Evolutionary conservation across 2,797 vertebrate species (phyloP).

Genomic region (Dendrocincla tyrannina): DNA sequence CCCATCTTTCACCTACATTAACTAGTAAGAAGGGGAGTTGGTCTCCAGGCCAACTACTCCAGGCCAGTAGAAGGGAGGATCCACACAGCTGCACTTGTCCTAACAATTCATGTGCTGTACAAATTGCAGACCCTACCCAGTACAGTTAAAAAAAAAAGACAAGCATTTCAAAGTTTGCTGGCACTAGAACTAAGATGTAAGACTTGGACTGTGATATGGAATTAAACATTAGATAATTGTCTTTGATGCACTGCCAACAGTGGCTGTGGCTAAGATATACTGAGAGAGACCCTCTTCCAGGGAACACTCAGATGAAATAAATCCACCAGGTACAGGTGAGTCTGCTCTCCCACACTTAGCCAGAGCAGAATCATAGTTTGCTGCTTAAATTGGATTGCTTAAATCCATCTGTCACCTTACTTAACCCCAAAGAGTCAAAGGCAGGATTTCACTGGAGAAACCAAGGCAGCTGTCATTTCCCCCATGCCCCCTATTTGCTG

Average conservation of each 20-base stretch:
- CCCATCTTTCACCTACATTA: not conserved
- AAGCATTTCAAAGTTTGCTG: not conserved
- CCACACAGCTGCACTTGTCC: not conserved
- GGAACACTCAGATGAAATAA: not conserved
- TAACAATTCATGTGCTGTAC: not conserved
- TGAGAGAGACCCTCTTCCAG: not conserved
- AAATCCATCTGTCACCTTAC: fast-evolving
- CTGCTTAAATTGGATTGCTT: not conserved
- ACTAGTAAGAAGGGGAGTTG: not conserved
- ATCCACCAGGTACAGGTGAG: not conserved
- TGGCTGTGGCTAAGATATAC: not conserved
- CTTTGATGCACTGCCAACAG: not conserved
- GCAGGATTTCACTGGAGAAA: not conserved
- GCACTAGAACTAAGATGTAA: not conserved
- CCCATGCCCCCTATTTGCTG: not conserved
- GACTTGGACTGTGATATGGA: fast-evolving
- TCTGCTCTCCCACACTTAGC: not conserved
- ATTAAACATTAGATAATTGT: not conserved
- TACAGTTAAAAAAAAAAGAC: not conserved
- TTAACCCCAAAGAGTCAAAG: not conserved
- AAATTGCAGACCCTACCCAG: not conserved
- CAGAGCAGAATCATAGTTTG: not conserved
- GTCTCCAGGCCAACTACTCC: no score
- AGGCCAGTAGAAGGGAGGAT: not conserved
- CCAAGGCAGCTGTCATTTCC: not conserved